A percentile compares a stretch with the other conserved stretches of the same genome.
Conservation (phyloP, 2,888 invertebrate genomes). For the Ormyrus nitidulus region DNA sequence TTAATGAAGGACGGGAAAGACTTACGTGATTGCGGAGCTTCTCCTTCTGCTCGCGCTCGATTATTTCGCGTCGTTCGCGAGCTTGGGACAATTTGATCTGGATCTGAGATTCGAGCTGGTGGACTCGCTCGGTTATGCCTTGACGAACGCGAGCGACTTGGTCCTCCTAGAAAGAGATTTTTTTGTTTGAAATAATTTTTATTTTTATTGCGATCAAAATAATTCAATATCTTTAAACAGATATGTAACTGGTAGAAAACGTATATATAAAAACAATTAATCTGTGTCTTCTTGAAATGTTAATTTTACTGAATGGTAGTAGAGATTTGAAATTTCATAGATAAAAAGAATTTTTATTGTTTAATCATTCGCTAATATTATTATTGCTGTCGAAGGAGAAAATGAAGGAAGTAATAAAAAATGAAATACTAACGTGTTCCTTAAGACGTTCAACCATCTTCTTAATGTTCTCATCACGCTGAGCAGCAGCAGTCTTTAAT, state of each 20-base stretch:
- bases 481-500: conserved; percentile 89
- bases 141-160: conserved; percentile 84
- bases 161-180: conserved; percentile 79
- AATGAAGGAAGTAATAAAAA: conserved; percentile 47
- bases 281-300: background rate
- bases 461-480: conserved; percentile 93
- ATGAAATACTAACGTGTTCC: conserved; percentile 85
- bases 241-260: background rate
- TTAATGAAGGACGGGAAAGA: conserved; percentile 60
- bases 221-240: background rate
- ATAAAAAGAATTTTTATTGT: too few species aligned
- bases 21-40: conserved; percentile 87
- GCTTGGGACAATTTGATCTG: conserved; percentile 83
- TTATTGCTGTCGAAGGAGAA: too few species aligned
- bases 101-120: conserved; percentile 83
- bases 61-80: conserved; percentile 83
- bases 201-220: too few species aligned
- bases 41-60: conserved; percentile 87
- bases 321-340: too few species aligned
- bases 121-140: conserved; percentile 82
- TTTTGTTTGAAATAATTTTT: background rate
- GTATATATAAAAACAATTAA: background rate
- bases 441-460: conserved; percentile 93
- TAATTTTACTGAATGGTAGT: background rate
- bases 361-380: too few species aligned